Percentiles rank a stretch among this genome's conserved stretches.
Evolutionary conservation across 2,888 invertebrate species (phyloP).

Genomic region (Cephus pygmeus): DNA sequence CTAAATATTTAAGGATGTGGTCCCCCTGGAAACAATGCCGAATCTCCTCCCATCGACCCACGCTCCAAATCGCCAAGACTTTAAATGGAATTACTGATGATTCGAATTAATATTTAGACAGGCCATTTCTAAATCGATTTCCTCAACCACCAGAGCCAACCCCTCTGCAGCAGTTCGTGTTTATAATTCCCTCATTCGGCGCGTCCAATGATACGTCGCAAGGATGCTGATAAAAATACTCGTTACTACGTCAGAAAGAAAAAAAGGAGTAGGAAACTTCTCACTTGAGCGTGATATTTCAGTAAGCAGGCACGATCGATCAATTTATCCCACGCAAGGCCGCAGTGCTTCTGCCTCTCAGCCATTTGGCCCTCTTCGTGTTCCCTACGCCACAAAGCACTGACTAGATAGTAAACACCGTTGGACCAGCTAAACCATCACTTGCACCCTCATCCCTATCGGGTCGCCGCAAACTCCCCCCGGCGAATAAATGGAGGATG

Average conservation of each 20-base stretch:
- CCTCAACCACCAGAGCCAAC: background rate
- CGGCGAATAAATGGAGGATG: background rate
- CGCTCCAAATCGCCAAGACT: background rate
- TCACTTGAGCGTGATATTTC: background rate
- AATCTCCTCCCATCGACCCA: too few relatives aligned
- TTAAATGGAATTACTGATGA: conserved; percentile 1
- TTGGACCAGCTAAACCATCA: background rate
- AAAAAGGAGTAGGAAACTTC: background rate
- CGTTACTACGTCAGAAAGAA: background rate
- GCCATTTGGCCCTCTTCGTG: background rate
- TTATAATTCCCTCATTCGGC: conserved; percentile 9
- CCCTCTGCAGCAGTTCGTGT: background rate
- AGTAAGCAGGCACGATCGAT: background rate
- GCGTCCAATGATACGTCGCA: background rate
- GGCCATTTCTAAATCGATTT: background rate
- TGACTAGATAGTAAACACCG: background rate
- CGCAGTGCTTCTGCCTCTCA: background rate
- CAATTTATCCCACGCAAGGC: background rate
- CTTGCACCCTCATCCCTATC: background rate
- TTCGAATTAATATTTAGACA: conserved; percentile 1
- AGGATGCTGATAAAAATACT: background rate
- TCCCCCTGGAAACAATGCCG: too few relatives aligned
- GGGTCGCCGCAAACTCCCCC: background rate
- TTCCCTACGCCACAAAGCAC: background rate
- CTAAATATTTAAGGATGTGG: background rate